These are phyloP conservation scores for Notoglanidium macrostoma DNA, from an alignment of 2,797 vertebrate species.

Conservation along the genomic window DNA sequence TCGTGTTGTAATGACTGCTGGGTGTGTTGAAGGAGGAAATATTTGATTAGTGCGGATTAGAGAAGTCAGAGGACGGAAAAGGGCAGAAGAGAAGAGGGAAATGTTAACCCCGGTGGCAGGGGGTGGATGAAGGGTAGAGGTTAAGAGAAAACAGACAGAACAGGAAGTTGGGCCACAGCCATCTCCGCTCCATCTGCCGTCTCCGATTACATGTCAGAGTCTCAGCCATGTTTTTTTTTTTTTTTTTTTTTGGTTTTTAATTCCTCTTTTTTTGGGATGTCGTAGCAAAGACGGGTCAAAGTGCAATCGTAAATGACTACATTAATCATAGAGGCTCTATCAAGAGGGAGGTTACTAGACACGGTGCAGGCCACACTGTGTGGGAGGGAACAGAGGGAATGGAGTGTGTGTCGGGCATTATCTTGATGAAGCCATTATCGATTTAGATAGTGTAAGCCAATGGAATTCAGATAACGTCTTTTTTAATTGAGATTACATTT, in stretches of 20 bases:
- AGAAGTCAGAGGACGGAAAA: constrained; percentile 32
- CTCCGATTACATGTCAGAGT: constrained; percentile 27
- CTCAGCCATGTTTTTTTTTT: constrained; percentile 14
- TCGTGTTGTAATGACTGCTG: constrained; percentile 1
- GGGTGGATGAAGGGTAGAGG: constrained; percentile 17
- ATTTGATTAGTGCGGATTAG: constrained; percentile 40
- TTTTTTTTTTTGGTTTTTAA: background rate
- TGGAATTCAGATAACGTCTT: constrained; percentile 65
- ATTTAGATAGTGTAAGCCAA: constrained; percentile 65
- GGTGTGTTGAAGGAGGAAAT: constrained; percentile 12
- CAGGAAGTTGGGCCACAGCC: constrained; percentile 45
- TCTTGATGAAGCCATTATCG: constrained; percentile 74
- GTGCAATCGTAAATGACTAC: constrained; percentile 30
- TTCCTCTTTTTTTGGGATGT: constrained; percentile 12
- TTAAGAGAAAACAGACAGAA: constrained; percentile 37
- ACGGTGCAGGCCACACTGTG: constrained; percentile 10
- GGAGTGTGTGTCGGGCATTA: constrained; percentile 65
- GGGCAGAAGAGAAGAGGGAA: constrained; percentile 31
- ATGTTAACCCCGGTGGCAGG: constrained; percentile 11
- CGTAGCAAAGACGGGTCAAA: constrained; percentile 16
- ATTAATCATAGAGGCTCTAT: constrained; percentile 46
- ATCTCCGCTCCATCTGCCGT: constrained; percentile 42
- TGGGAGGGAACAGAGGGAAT: constrained; percentile 21
- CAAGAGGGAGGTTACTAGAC: constrained; percentile 36
- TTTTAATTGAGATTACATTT: constrained; percentile 72